Evolutionary conservation across 2,113 vertebrate species (phyloP).

Genomic region (Camelus bactrianus): DNA sequence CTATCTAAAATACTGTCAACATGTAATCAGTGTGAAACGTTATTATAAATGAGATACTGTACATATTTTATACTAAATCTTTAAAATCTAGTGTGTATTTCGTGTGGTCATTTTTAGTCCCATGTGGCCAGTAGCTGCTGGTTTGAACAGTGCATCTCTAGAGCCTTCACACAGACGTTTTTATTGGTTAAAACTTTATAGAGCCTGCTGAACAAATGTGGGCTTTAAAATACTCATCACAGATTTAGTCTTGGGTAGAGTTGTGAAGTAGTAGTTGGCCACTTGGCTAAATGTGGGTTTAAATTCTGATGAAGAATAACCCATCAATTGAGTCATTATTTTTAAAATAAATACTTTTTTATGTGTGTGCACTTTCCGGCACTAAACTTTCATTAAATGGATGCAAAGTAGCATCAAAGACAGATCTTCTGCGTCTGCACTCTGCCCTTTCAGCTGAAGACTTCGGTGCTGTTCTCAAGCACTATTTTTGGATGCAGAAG

Average conservation of each 20-base stretch:
- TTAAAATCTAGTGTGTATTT: background rate
- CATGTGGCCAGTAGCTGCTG: background rate
- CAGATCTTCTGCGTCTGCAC: background rate
- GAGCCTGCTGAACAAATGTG: background rate
- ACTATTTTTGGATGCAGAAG: background rate
- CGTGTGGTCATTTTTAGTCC: background rate
- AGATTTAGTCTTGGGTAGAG: background rate
- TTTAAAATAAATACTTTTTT: background rate
- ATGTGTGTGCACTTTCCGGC: background rate
- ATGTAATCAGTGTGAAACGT: background rate
- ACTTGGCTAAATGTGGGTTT: background rate
- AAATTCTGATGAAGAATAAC: conserved; percentile 46
- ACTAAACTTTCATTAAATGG: background rate
- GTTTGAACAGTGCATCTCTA: background rate
- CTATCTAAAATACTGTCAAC: background rate
- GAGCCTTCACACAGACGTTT: background rate
- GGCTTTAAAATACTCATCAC: background rate
- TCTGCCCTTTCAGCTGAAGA: background rate
- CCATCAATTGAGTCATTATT: background rate
- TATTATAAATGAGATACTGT: background rate
- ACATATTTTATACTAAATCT: background rate
- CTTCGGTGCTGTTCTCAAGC: background rate
- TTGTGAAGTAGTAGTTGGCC: background rate
- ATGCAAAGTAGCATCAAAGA: background rate
- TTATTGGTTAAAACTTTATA: background rate